Conservation (phyloP, 1,140 invertebrate species). For the Notospermus geniculatus region DNA sequence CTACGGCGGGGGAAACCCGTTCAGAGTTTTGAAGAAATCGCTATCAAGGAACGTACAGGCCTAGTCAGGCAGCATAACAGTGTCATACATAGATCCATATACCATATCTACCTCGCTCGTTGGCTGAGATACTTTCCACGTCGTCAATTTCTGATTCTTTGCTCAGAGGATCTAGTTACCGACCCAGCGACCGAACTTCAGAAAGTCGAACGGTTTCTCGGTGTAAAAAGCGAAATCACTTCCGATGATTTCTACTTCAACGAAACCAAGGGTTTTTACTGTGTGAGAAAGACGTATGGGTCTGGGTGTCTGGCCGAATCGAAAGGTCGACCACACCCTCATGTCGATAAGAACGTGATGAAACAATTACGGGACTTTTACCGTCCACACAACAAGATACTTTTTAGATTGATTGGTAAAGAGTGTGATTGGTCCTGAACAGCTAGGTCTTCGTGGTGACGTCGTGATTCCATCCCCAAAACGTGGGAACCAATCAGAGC, state of each 20-base stretch:
- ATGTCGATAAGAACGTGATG: conserved; percentile 44
- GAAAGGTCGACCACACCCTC: conserved; percentile 55
- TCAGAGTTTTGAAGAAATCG: conserved; percentile 40
- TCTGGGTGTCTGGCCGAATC: conserved; percentile 53
- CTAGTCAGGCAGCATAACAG: conserved; percentile 36
- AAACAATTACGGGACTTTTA: conserved; percentile 51
- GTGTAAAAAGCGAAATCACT: conserved; percentile 75
- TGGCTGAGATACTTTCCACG: conserved; percentile 83
- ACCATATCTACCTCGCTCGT: conserved; percentile 74
- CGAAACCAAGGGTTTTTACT: conserved; percentile 54
- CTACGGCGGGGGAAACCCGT: conserved; percentile 22
- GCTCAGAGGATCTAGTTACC: conserved; percentile 78
- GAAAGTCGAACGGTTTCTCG: conserved; percentile 80
- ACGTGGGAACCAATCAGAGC: too few species aligned
- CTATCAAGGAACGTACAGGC: conserved; percentile 31
- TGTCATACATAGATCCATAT: conserved; percentile 80
- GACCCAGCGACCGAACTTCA: conserved; percentile 82
- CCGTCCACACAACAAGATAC: conserved; percentile 47
- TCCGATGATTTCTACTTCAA: conserved; percentile 67
- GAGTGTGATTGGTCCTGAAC: conserved; percentile 30
- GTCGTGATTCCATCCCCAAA: too few species aligned
- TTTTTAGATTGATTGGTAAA: conserved; percentile 36
- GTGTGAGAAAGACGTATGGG: conserved; percentile 27
- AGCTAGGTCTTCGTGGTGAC: too few species aligned
- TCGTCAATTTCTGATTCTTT: conserved; percentile 79